phyloP scores from a whole-genome alignment of 37 sponge, comb jelly and placozoan genomes.

The Theonella swinhoei region DNA sequence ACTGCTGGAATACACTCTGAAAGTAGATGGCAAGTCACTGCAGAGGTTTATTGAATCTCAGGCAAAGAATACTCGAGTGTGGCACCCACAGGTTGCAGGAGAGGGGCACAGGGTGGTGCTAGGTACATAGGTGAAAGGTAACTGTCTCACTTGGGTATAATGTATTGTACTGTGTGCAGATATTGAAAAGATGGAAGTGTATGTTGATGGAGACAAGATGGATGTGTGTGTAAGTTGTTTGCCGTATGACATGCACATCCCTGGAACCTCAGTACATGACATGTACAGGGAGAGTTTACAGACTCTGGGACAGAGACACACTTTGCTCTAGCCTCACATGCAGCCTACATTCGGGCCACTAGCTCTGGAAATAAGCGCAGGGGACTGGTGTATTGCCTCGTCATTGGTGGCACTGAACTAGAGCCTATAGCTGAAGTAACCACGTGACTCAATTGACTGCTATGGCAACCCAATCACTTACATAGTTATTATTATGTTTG shows the following conservation, averaged over 20 bases:
- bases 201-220: constrained; percentile 81
- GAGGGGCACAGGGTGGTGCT: constrained; percentile 87
- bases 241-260: too few species aligned
- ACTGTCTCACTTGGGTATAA: not conserved
- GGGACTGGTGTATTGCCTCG: constrained; percentile 82
- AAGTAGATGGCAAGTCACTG: constrained; percentile 81
- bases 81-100: constrained; percentile 62
- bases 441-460: not conserved
- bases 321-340: constrained; percentile 60
- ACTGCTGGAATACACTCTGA: constrained; percentile 78
- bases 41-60: constrained; percentile 83
- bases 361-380: constrained; percentile 85
- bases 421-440: constrained; percentile 31
- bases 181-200: constrained; percentile 87
- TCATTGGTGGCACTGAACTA: constrained; percentile 51
- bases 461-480: not conserved
- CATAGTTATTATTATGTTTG: too few species aligned
- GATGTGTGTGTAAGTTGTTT: constrained; percentile 77
- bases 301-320: constrained; percentile 92
- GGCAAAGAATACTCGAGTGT: constrained; percentile 82
- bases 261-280: too few species aligned
- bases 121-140: constrained; percentile 41
- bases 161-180: constrained; percentile 40
- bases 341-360: constrained; percentile 67
- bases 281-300: constrained; percentile 91